These are phyloP conservation scores for Ciconia maguari DNA, from an alignment of 2,113 vertebrate genomes.

Conservation along the genomic window DNA sequence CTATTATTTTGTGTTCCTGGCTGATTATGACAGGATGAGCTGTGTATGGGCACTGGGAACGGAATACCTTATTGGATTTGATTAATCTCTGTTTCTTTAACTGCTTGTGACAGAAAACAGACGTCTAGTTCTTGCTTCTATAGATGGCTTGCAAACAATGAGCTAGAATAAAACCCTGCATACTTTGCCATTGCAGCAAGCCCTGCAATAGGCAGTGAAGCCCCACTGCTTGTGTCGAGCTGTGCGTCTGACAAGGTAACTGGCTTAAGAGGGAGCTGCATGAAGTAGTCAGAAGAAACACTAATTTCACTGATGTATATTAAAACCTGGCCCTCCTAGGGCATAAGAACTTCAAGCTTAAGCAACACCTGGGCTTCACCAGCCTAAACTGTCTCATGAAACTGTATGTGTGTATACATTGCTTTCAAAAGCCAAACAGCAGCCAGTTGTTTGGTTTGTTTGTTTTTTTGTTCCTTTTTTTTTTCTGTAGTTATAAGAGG, in stretches of 20 bases:
- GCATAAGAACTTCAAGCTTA: not conserved
- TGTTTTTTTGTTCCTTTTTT: rapidly evolving
- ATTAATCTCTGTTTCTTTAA: not conserved
- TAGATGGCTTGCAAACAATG: not conserved
- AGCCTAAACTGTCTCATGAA: not conserved
- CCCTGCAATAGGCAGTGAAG: not conserved
- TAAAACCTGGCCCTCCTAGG: not conserved
- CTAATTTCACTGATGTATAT: not conserved
- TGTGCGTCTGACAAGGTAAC: not conserved
- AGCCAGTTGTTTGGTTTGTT: not conserved
- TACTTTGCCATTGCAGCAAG: not conserved
- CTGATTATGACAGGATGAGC: not conserved
- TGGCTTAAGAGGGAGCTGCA: not conserved
- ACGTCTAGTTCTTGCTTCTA: not conserved
- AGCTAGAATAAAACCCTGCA: not conserved
- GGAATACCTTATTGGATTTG: not conserved
- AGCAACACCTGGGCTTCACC: not conserved
- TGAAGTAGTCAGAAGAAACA: not conserved
- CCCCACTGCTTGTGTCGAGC: not conserved
- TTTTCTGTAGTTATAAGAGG: not conserved
- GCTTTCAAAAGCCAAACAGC: not conserved
- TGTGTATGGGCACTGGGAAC: not conserved
- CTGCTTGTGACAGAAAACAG: not conserved
- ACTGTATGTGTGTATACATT: rapidly evolving
- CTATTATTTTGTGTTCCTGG: not conserved